A percentile compares a stretch with the other conserved stretches of the same genome.
phyloP scores from a whole-genome alignment of 2,888 invertebrate species.

The Alcis repandata region DNA sequence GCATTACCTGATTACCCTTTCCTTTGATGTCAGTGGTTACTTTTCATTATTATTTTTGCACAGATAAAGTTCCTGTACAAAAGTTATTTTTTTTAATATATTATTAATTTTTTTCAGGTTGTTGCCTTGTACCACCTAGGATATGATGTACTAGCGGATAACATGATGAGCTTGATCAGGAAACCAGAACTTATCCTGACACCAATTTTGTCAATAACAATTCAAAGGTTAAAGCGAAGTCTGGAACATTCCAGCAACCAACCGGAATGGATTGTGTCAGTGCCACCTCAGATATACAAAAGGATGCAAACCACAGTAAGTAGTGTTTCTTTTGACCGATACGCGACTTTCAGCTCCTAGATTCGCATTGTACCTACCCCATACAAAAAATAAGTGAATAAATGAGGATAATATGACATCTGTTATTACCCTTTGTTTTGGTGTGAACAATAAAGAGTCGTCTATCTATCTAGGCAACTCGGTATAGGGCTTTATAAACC shows the following conservation, averaged over 20 bases:
- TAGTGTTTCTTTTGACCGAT: slow-evolving; percentile 27
- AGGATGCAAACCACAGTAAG: slow-evolving; percentile 90
- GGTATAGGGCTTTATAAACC: no score
- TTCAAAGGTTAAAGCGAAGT: slow-evolving; percentile 91
- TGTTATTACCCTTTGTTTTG: no score
- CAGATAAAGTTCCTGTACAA: background rate
- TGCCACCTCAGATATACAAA: slow-evolving; percentile 91
- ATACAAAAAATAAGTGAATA: no score
- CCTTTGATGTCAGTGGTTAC: no score
- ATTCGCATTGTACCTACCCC: no score
- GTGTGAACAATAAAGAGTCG: no score
- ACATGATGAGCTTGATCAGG: slow-evolving; percentile 89
- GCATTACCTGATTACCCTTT: no score
- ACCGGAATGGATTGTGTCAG: slow-evolving; percentile 90
- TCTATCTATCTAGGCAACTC: no score
- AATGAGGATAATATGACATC: no score
- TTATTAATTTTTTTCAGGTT: slow-evolving; percentile 70
- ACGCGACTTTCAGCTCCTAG: no score
- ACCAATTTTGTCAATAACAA: slow-evolving; percentile 92
- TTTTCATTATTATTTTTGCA: no score
- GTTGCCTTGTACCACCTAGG: slow-evolving; percentile 88
- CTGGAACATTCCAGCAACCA: slow-evolving; percentile 86
- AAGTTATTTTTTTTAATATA: background rate
- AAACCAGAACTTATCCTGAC: slow-evolving; percentile 90
- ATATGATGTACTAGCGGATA: slow-evolving; percentile 87